phyloP scores from a whole-genome alignment of 2,797 vertebrate species.

The Gambelia wislizenii region DNA sequence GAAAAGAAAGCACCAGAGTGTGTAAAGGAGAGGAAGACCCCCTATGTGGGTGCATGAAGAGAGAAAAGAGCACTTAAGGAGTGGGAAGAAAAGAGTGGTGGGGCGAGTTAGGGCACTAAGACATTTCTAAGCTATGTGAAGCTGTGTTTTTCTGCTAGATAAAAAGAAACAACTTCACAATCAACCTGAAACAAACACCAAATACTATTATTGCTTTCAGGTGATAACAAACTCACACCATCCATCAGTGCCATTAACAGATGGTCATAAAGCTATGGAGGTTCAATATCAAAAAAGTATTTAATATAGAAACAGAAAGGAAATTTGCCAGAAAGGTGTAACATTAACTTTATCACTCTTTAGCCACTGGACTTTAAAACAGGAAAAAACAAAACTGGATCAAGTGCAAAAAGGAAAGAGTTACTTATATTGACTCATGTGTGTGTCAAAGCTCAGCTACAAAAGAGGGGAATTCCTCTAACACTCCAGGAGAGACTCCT shows the following conservation, averaged over 20 bases:
- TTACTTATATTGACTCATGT: constrained; percentile 8
- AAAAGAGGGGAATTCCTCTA: constrained; percentile 38
- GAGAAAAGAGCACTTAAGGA: too few relatives aligned
- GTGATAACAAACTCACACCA: neutral
- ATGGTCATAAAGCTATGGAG: too few relatives aligned
- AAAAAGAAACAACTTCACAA: neutral
- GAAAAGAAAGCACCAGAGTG: too few relatives aligned
- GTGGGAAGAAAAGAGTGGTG: too few relatives aligned
- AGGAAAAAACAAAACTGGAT: neutral
- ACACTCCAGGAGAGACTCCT: neutral
- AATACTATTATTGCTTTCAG: neutral
- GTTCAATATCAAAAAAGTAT: neutral
- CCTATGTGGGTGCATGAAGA: too few relatives aligned
- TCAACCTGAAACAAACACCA: neutral
- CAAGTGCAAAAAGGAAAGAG: neutral
- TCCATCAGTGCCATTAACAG: too few relatives aligned
- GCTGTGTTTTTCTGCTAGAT: too few relatives aligned
- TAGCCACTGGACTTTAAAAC: neutral
- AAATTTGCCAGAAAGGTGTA: neutral
- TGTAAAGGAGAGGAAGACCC: too few relatives aligned
- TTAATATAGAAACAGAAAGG: neutral
- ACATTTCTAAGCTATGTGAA: too few relatives aligned
- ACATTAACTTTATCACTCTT: neutral
- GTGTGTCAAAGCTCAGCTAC: neutral
- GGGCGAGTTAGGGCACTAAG: too few relatives aligned